Percentiles rank a stretch among this genome's conserved stretches.
phyloP scores from a whole-genome alignment of 2,888 invertebrate species.

The Lutraria lutraria region DNA sequence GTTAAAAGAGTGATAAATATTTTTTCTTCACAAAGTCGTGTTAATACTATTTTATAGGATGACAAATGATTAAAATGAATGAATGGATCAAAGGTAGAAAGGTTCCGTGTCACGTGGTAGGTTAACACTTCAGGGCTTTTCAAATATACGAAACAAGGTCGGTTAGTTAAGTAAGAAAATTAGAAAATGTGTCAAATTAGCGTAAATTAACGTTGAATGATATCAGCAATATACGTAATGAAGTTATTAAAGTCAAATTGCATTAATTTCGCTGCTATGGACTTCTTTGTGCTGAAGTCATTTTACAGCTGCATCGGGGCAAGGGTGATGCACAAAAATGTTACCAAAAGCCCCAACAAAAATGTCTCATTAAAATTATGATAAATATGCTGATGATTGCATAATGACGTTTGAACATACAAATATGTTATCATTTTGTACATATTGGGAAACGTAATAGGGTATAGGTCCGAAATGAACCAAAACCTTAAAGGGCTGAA shows the following conservation, averaged over 20 bases:
- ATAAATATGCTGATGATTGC: neutral
- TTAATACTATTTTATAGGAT: neutral
- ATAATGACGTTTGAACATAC: no score
- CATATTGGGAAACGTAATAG: no score
- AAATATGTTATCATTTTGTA: no score
- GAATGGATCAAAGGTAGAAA: neutral
- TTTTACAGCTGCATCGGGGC: neutral
- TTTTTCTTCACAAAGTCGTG: neutral
- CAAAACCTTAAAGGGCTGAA: no score
- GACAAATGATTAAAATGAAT: neutral
- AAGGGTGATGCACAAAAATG: neutral
- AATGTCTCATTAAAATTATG: no score
- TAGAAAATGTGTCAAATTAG: slow-evolving; percentile 13
- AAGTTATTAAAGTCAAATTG: neutral
- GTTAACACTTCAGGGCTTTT: neutral
- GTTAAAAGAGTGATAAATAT: neutral
- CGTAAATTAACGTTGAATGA: neutral
- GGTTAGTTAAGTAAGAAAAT: neutral
- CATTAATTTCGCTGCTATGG: neutral
- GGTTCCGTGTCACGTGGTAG: neutral
- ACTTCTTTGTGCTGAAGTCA: neutral
- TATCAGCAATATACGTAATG: neutral
- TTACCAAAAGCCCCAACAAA: neutral
- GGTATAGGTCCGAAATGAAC: no score
- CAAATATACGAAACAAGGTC: neutral